Conservation (phyloP, 2,113 vertebrate species). For the Panthera leo region DNA sequence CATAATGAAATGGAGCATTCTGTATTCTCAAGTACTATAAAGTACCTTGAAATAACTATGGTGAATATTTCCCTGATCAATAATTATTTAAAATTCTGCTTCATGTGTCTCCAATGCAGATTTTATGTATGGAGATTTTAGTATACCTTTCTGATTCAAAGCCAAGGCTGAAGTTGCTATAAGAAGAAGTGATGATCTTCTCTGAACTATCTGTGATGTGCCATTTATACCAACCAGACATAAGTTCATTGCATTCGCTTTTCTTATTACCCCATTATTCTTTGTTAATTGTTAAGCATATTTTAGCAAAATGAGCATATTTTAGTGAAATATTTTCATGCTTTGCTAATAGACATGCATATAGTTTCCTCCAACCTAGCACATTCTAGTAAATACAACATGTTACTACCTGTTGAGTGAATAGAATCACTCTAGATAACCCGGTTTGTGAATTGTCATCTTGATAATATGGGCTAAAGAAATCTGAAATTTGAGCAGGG, state of each 20-base stretch:
- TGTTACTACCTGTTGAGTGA: constrained; percentile 71
- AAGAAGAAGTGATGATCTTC: constrained; percentile 49
- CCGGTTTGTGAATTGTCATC: constrained; percentile 60
- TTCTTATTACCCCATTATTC: constrained; percentile 79
- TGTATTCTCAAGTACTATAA: constrained; percentile 55
- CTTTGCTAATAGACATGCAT: constrained; percentile 73
- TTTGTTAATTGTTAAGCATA: constrained; percentile 75
- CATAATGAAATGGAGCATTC: constrained; percentile 69
- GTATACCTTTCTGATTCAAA: constrained; percentile 44
- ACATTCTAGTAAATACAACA: constrained; percentile 66
- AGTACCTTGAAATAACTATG: constrained; percentile 70
- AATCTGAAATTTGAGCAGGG: neutral
- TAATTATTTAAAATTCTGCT: constrained; percentile 52
- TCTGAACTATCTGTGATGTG: constrained; percentile 62
- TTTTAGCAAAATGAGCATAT: constrained; percentile 72
- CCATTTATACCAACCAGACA: constrained; percentile 25
- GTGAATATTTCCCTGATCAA: constrained; percentile 56
- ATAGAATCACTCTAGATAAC: constrained; percentile 71
- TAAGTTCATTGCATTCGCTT: constrained; percentile 67
- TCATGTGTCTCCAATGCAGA: neutral
- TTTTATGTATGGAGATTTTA: constrained; percentile 46
- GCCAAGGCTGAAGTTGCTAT: constrained; percentile 19
- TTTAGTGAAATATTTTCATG: constrained; percentile 77
- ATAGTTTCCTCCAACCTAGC: constrained; percentile 59
- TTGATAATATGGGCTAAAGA: constrained; percentile 63